A percentile compares a stretch with the other conserved stretches of the same genome.
Evolutionary conservation across 2,113 vertebrate species (phyloP).

Genomic region (Psilopsiagon aymara): DNA sequence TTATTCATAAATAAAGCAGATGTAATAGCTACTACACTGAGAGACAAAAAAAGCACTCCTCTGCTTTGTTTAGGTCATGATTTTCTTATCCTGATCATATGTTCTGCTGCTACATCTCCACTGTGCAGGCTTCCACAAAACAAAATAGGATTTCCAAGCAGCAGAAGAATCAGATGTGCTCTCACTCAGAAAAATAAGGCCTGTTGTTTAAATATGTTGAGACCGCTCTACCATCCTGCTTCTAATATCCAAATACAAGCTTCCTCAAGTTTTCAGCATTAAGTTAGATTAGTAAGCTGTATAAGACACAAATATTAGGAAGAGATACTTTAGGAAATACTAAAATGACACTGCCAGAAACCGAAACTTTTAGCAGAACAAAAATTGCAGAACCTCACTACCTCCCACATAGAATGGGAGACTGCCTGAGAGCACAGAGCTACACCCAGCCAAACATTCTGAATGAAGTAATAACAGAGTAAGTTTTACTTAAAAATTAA

Average conservation of each 20-base stretch:
- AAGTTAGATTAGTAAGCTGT: neutral
- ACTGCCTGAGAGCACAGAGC: neutral
- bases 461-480: neutral
- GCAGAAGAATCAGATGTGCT: neutral
- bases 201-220: neutral
- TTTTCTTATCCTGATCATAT: neutral
- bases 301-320: neutral
- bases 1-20: neutral
- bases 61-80: neutral
- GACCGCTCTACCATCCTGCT: neutral
- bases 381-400: neutral
- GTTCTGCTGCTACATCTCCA: neutral
- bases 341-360: neutral
- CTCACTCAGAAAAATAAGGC: neutral
- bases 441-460: neutral
- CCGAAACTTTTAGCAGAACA: neutral
- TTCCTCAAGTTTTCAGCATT: neutral
- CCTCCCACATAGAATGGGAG: constrained; percentile 10
- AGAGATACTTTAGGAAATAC: neutral
- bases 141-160: neutral
- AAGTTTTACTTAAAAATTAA: constrained; percentile 25
- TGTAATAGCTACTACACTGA: neutral
- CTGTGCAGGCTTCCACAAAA: neutral
- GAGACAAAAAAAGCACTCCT: neutral
- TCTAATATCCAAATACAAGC: neutral